phyloP scores from a whole-genome alignment of 1,140 invertebrate species.

The Drosophila ambigua region DNA sequence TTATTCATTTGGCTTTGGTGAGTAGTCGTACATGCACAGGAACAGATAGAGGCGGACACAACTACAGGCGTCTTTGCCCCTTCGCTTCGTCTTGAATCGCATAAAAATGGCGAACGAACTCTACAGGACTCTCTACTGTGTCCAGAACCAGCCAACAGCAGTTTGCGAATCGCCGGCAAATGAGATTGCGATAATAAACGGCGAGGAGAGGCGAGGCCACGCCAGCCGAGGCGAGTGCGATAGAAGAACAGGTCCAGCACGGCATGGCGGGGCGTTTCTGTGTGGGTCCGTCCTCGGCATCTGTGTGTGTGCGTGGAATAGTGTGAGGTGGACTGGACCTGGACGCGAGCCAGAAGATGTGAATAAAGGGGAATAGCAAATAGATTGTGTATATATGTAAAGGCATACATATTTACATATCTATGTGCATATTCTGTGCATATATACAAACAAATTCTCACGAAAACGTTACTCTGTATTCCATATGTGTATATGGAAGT shows the following conservation, averaged over 20 bases:
- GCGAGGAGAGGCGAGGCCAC: conserved; percentile 10
- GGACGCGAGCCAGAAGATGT: conserved; percentile 27
- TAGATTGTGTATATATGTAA: too few relatives aligned
- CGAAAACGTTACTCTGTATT: too few relatives aligned
- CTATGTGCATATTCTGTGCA: too few relatives aligned
- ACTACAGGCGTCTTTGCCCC: conserved; percentile 17
- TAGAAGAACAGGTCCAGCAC: conserved; percentile 12
- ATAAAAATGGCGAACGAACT: conserved; percentile 42
- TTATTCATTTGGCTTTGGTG: conserved; percentile 40
- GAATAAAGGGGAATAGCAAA: conserved; percentile 14
- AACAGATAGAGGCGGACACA: conserved; percentile 1
- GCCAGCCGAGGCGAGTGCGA: background rate
- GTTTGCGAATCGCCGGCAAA: conserved; percentile 55
- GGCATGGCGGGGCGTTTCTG: conserved; percentile 4
- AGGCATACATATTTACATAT: too few relatives aligned
- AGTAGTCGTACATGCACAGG: conserved; percentile 1
- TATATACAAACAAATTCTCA: too few relatives aligned
- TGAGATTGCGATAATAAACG: conserved; percentile 56
- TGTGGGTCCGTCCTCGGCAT: background rate
- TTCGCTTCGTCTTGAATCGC: conserved; percentile 21
- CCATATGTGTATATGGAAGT: too few relatives aligned
- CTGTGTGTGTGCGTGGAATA: conserved; percentile 12
- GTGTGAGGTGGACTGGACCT: conserved; percentile 19
- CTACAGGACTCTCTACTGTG: conserved; percentile 14
- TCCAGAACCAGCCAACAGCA: conserved; percentile 49